Evolutionary conservation across 2,113 vertebrate genomes (phyloP), one percentile per base, ranked within the genome.

Genomic region (Capreolus pygargus): DNA sequence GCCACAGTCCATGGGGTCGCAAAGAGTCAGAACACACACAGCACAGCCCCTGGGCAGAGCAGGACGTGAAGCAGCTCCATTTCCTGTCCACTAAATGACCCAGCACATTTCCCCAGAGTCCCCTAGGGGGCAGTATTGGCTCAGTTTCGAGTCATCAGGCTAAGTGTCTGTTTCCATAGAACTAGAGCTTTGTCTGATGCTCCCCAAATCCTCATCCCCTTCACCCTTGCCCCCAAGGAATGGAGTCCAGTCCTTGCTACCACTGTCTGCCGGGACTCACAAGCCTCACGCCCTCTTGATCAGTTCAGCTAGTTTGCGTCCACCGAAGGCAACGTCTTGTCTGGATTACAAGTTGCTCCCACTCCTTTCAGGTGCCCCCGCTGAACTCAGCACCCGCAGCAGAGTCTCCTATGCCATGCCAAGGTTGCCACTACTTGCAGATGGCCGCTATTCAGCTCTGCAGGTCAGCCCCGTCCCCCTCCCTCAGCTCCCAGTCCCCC

Each of bases 111-210:
- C 74, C 92, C 81, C 64, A 60, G 95, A n/a, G 2, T 90, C 97
- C 97, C 57, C 87, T 92, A 98, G 96, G 94, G 94, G 95, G 97
- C 92, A 97, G 90, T 97, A 95, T 97, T 97, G 84, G 64, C 79
- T 91, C 94, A 97, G n/a, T 94, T 91, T 90, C 85, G 1, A 93
- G 57, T 39, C 61, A 54, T 27, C 21, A 28, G 27, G 74, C 52
- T 45, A 39, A 57, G 19, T n/a, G 58, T 61, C 25, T 94, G 47
- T 67, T 67, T 55, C 16, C 1, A 16, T 21, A 74, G 30, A 16
- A 64, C 25, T 45, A 19, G 64, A 33, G 39, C 39, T 93, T 96
- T 52, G 2, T 27, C 52, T 36, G 25, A 16, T 47, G 94, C 83
- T 91, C 43, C 17, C 28, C 82, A 78, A 6, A 33, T 4, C 45